Base-by-base conservation (phyloP, 2,888 invertebrate species). In the Acanthosepion pharaonis region DNA sequence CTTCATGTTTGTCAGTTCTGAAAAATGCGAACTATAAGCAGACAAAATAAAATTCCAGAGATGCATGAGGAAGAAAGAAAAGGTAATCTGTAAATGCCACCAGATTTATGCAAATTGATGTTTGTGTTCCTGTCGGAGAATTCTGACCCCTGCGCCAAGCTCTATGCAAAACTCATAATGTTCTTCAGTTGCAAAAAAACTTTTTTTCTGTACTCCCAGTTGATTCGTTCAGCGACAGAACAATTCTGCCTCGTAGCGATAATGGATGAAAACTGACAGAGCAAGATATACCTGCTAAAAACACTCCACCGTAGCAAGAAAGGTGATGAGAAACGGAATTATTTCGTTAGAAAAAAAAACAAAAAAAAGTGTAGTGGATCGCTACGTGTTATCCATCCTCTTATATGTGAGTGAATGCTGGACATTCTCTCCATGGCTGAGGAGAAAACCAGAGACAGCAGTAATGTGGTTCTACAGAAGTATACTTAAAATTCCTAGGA, bases 21-120 rank as follows among this genome's bases (percentile, higher is more conserved):
- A 0, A 33, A n/a, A 33, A n/a, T n/a, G n/a, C 2, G n/a, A n/a
- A 18, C n/a, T 11, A n/a, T 0, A n/a, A 9, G 0, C 23, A 11
- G 15, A 78, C 9, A 78, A 33, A 9, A 3, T 8, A 78, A 78
- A 78, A n/a, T 0, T 5, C 11, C 11, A 33, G 18, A n/a, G n/a
- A 15, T 6, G 33, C 5, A 78, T n/a, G 33, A 18, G 8, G 33
- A 78, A 78, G 25, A 78, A 78, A 15, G 11, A n/a, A n/a, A 78
- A n/a, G 1, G 18, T 33, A 78, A 78, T 23, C 23, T 23, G 23
- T 59, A 59, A 4, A 59, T 15, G 18, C 2, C n/a, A n/a, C n/a
- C 2, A 78, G 33, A n/a, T 4, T n/a, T 78, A 78, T 23, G 78
- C n/a, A 33, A 15, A 78, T n/a, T 78, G 78, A 33, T 78, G 33